Evolutionary conservation across 2,888 invertebrate genomes (phyloP), one percentile per base, ranked within the genome.

Genomic region (Artemia sp.): DNA sequence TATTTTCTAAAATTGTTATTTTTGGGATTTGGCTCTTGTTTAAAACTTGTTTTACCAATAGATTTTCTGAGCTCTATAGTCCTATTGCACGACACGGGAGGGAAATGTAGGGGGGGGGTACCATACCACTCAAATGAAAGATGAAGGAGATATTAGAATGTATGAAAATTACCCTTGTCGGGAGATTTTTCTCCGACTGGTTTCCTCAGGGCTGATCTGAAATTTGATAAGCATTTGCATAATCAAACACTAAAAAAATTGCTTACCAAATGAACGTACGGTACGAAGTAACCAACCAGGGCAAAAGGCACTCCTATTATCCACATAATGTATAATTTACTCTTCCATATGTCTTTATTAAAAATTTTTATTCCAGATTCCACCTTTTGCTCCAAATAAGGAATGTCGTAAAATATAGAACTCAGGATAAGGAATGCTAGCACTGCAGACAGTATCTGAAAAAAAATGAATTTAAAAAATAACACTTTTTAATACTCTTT

Each of bases 221-320:
- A 38, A 38, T 38, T 2, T 38, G 38, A 38, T 38, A 6, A 38
- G 38, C 38, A 38, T 38, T 6, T 38, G 0, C 6, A 38, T 5
- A 38, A 38, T 38, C 6, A 38, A 38, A 38, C 38, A 38, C 38
- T 38, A 38, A 5, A 38, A 38, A 38, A 24, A 53, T 70, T 8
- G 78, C 80, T 79, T 74, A 87, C 87, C 81, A 94, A 86, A 77
- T 92, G 90, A 38, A 92, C 90, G 76, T 93, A 94, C 0, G 93
- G 92, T 50, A 94, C 90, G 77, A 93, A 94, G 74, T 82, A 82
- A 51, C 94, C 94, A 75, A 92, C 89, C n/a, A 94, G 80, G 11
- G 92, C 89, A 3, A 90, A 78, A 0, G 92, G 90, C 76, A 92
- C 87, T 2, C 87, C 87, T 53, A 87, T 76, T 0, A 89, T 87